Evolutionary conservation across 2,888 invertebrate species (phyloP), one percentile per base, ranked within the genome.

Genomic region (Myopa testacea): DNA sequence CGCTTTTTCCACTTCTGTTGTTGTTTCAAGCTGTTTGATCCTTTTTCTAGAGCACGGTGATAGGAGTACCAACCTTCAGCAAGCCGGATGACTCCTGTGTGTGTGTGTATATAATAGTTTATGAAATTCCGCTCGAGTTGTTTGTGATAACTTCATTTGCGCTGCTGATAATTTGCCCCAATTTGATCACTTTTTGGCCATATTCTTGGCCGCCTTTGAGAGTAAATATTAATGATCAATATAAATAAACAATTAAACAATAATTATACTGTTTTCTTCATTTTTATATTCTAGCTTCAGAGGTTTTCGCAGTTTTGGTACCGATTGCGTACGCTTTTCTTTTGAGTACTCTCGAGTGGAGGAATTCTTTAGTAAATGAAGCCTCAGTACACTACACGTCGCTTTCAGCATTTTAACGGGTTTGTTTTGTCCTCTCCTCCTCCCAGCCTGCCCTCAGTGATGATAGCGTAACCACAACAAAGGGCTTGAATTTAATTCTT

Each of bases 81-180:
- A n/a, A n/a, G n/a, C n/a, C n/a, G n/a, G n/a, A n/a, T n/a, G n/a
- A n/a, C n/a, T n/a, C n/a, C n/a, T n/a, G 58, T 58, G 58, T 16
- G 58, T 16, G 40, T n/a, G 19, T 37, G 37, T 26, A 55, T 55
- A 26, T 72, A 62, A 72, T 38, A 72, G 38, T 72, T 72, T 60
- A 62, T 19, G 72, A 40, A 40, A 62, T 72, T 38, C 38, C 72
- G 72, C 38, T n/a, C 26, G n/a, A 5, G 40, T 60, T 26, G 19
- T 62, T 62, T 72, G 26, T 62, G 40, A 26, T 40, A 72, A 62
- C 50, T 52, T 70, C 16, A 7, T 58, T 71, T 38, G 58, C 37
- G 37, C 8, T 55, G 50, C 38, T 72, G 72, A 72, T 72, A 72
- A 72, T 72, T 72, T 72, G 26, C n/a, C n/a, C 38, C 60, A 45